Conservation (phyloP, 2,797 vertebrate species). For the Basileuterus tristriatus region DNA sequence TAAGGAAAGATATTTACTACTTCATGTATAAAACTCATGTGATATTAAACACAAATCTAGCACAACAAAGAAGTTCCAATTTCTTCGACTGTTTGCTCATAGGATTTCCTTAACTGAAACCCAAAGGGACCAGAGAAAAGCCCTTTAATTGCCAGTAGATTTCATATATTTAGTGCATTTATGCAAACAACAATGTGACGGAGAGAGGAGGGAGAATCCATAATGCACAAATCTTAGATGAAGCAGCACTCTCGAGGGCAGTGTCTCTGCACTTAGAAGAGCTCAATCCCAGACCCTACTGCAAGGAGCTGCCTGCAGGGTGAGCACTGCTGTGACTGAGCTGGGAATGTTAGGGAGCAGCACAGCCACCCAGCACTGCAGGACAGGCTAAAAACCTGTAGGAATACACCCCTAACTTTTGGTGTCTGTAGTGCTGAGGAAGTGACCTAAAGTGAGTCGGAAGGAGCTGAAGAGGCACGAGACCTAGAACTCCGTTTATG, state of each 20-base stretch:
- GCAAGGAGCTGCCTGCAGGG: background rate
- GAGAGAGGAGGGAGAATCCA: background rate
- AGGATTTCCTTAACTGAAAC: background rate
- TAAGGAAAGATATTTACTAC: background rate
- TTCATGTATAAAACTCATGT: background rate
- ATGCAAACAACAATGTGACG: background rate
- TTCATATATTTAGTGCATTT: background rate
- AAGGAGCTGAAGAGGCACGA: background rate
- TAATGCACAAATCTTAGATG: background rate
- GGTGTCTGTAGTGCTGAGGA: background rate
- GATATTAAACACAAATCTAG: background rate
- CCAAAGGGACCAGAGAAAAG: background rate
- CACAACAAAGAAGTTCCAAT: background rate
- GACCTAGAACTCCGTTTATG: background rate
- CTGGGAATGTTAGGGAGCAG: background rate
- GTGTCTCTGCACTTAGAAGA: background rate
- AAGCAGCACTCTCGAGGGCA: background rate
- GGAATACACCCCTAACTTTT: background rate
- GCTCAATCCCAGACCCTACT: background rate
- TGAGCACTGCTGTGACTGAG: background rate
- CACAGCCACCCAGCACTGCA: background rate
- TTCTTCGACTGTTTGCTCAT: background rate
- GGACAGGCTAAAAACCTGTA: background rate
- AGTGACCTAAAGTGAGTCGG: background rate
- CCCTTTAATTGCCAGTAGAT: background rate